Conservation (phyloP, 1,140 invertebrate genomes). For the Platyura marginata region DNA sequence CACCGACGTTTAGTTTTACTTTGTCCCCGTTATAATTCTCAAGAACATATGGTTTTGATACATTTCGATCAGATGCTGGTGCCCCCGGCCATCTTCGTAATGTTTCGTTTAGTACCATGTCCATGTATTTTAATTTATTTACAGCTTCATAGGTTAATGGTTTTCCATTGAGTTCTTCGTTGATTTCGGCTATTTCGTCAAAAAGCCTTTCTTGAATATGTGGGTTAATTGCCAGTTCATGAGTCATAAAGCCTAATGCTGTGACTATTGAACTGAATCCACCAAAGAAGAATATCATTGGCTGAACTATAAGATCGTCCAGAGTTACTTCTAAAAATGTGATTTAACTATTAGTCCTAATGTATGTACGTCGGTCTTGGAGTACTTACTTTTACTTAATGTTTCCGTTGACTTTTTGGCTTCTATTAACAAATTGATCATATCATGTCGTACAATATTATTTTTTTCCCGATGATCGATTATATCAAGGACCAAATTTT, state of each 20-base stretch:
- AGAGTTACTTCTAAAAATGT: too few species aligned
- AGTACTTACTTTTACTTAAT: conserved; percentile 3
- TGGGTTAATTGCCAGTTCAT: conserved; percentile 26
- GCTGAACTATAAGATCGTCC: too few species aligned
- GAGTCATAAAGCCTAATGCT: too few species aligned
- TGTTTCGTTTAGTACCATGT: conserved; percentile 27
- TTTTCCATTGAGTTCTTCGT: conserved; percentile 1
- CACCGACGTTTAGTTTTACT: conserved; percentile 2
- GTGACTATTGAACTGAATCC: not conserved
- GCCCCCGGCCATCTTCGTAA: conserved; percentile 35
- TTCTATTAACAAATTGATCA: conserved; percentile 27
- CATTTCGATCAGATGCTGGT: conserved; percentile 24
- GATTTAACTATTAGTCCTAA: too few species aligned
- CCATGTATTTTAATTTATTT: too few species aligned
- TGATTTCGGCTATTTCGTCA: conserved; percentile 23
- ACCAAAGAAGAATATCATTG: not conserved
- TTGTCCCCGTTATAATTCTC: conserved; percentile 11
- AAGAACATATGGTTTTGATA: conserved; percentile 12
- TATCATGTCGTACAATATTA: conserved; percentile 23
- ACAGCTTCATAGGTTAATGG: conserved; percentile 11
- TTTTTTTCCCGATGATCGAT: conserved; percentile 27
- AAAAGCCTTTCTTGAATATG: conserved; percentile 29
- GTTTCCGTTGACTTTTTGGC: conserved; percentile 4
- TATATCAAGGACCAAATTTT: conserved; percentile 27
- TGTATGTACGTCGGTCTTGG: not conserved